Evolutionary conservation across 1,140 invertebrate species (phyloP).

Genomic region (Delia radicum): DNA sequence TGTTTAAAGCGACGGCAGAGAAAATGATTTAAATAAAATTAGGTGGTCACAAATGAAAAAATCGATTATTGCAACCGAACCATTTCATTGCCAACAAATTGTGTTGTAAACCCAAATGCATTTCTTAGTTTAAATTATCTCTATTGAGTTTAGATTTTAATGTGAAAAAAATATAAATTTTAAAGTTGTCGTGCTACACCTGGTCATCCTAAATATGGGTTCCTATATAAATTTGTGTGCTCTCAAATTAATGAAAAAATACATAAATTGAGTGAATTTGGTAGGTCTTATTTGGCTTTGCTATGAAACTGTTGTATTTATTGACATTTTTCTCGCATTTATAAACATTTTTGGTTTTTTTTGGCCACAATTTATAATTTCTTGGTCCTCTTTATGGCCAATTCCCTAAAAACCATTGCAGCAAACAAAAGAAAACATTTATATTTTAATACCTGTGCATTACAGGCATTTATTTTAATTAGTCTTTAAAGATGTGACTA

Average conservation of each 20-base stretch:
- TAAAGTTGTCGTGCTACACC: background rate
- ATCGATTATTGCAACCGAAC: too few species aligned
- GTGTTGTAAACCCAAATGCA: too few species aligned
- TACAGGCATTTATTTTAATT: slow-evolving; percentile 53
- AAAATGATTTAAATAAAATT: too few species aligned
- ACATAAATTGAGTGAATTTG: slow-evolving; percentile 20
- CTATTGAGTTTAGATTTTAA: background rate
- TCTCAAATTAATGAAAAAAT: too few species aligned
- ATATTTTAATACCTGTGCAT: background rate
- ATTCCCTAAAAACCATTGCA: too few species aligned
- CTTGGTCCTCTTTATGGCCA: background rate
- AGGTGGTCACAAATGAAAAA: too few species aligned
- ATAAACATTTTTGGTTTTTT: slow-evolving; percentile 26
- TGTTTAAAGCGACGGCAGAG: too few species aligned
- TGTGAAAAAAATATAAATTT: background rate
- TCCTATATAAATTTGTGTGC: too few species aligned
- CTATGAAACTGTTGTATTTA: slow-evolving; percentile 53
- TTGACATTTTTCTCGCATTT: slow-evolving; percentile 52
- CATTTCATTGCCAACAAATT: too few species aligned
- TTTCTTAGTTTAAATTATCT: background rate
- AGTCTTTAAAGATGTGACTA: slow-evolving; percentile 44
- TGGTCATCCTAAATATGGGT: background rate
- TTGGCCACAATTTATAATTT: too few species aligned
- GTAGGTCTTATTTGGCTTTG: slow-evolving; percentile 34
- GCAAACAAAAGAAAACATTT: slow-evolving; percentile 21